A percentile compares a stretch with the other conserved stretches of the same genome.
Conservation (phyloP, 2,888 invertebrate genomes). For the Colletes collaris region DNA sequence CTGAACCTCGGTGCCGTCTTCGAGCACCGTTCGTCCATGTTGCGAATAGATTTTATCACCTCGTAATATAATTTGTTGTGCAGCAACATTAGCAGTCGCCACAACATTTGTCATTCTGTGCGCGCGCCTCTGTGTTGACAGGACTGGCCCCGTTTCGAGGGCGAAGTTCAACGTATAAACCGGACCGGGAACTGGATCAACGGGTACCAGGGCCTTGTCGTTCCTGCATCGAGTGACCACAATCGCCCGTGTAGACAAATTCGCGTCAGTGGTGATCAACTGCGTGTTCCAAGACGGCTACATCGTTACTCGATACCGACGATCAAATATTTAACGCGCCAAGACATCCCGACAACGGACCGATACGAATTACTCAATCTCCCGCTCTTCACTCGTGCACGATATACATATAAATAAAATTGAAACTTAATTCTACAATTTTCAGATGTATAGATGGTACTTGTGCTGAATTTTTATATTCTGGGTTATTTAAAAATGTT, state of each 20-base stretch:
- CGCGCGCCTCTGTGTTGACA: conserved; percentile 82
- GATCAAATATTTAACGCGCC: conserved; percentile 1
- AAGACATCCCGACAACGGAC: too few species aligned
- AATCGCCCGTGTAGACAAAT: conserved; percentile 83
- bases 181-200: conserved; percentile 76
- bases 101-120: conserved; percentile 79
- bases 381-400: too few species aligned
- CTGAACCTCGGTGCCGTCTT: conserved; percentile 21
- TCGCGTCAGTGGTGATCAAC: conserved; percentile 78
- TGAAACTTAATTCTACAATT: too few species aligned
- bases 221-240: conserved; percentile 76
- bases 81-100: conserved; percentile 79
- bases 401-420: too few species aligned
- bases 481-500: too few species aligned
- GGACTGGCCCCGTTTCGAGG: conserved; percentile 77
- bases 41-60: conserved; percentile 75
- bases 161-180: conserved; percentile 78
- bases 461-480: too few species aligned
- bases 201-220: conserved; percentile 61
- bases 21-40: conserved; percentile 66
- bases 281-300: neutral
- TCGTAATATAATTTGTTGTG: conserved; percentile 80
- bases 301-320: conserved; percentile 8
- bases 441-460: too few species aligned
- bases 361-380: too few species aligned